phyloP scores from a whole-genome alignment of 2,888 invertebrate species.

The Malthinus seriepunctatus region DNA sequence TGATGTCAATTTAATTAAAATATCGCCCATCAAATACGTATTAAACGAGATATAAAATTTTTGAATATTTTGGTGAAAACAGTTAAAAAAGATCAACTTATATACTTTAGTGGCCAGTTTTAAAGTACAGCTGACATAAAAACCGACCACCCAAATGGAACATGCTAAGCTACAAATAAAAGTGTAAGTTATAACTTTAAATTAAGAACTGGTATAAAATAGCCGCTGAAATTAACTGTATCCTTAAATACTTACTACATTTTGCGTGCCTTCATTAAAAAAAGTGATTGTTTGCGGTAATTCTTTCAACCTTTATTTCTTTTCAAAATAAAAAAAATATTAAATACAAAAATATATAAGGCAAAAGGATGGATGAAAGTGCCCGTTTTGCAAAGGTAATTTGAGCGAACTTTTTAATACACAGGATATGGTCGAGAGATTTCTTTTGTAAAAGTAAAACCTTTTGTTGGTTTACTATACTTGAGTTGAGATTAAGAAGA shows the following conservation, averaged over 20 bases:
- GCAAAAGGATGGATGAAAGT: no score
- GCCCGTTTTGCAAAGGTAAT: neutral
- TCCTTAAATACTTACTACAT: slow-evolving; percentile 12
- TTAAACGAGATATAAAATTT: no score
- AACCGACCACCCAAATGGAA: slow-evolving; percentile 41
- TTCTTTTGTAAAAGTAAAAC: no score
- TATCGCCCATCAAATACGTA: no score
- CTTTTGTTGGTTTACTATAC: no score
- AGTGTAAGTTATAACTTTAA: slow-evolving; percentile 43
- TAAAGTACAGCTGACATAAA: slow-evolving; percentile 32
- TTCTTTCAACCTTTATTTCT: neutral
- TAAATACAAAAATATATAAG: neutral
- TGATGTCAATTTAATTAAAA: no score
- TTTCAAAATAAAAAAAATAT: neutral
- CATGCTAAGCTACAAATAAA: slow-evolving; percentile 37
- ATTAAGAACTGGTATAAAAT: slow-evolving; percentile 39
- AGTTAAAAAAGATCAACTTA: no score
- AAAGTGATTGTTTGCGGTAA: slow-evolving; percentile 12
- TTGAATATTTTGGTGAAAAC: no score
- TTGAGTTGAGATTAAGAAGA: no score
- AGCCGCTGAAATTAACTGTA: slow-evolving; percentile 27
- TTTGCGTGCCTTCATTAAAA: slow-evolving; percentile 22
- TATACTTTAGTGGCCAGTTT: no score
- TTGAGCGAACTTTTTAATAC: slow-evolving; percentile 6
- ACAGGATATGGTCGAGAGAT: neutral